A percentile compares a stretch with the other conserved stretches of the same genome.
These are phyloP conservation scores for Charadrius vociferus DNA, from an alignment of 2,113 vertebrate genomes.

Conservation along the genomic window DNA sequence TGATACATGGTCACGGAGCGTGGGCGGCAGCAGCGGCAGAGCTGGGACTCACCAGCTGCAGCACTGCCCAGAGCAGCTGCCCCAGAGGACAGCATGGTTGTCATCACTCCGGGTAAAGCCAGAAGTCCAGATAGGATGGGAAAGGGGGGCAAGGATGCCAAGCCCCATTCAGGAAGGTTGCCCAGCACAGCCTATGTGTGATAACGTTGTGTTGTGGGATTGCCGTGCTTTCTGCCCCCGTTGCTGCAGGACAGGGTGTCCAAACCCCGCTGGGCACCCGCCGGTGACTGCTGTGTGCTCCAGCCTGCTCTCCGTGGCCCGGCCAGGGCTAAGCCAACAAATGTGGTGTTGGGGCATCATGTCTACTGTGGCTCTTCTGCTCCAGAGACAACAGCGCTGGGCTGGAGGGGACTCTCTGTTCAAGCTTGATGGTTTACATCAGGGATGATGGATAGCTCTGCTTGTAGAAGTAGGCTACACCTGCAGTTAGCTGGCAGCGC, in stretches of 20 bases:
- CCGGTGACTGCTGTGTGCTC: background rate
- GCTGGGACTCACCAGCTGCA: rapidly evolving
- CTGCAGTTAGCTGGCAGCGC: background rate
- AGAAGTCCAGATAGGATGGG: background rate
- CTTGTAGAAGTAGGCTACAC: background rate
- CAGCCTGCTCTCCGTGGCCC: too few species aligned
- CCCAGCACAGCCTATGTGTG: rapidly evolving
- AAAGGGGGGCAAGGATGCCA: background rate
- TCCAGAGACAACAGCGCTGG: background rate
- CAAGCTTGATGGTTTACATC: background rate
- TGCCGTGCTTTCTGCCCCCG: rapidly evolving
- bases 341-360: background rate
- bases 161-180: background rate
- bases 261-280: rapidly evolving
- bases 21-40: background rate
- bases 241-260: background rate
- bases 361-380: background rate
- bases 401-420: background rate
- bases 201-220: rapidly evolving
- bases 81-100: background rate
- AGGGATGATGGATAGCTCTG: conserved; percentile 7
- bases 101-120: background rate
- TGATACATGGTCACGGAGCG: background rate
- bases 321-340: background rate
- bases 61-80: background rate